Evolutionary conservation across 2,113 vertebrate genomes (phyloP), one percentile per base, ranked within the genome.

Genomic region (Mesembrinibis cayennensis): DNA sequence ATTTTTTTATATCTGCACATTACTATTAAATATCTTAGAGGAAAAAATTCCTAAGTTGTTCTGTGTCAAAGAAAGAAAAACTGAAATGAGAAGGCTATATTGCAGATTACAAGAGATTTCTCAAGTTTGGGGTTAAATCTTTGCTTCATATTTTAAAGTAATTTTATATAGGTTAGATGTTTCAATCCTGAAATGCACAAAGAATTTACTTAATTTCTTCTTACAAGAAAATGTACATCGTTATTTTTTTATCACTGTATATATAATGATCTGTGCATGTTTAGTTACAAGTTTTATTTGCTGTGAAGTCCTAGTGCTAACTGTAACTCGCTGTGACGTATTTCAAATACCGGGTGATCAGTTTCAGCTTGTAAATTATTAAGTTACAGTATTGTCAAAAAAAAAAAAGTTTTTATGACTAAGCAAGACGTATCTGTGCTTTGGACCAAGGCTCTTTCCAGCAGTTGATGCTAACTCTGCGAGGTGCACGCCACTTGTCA

Each of bases 181-280:
- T 94, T 95, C 81, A 86, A 88, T 95, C 91, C 74, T 95, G 93
- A 96, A 96, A 95, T 97, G 95, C 91, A 89, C 94, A 97, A 96
- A 95, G 89, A 92, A 87, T 89, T 95, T 94, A 96, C 95, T 93
- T 95, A 92, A 89, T 95, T 97, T 97, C 94, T 97, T 97, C 93
- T 93, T 97, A 97, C 79, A 69, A 96, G 93, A 97, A 96, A 95
- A 80, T 94, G 93, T 96, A 96, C 91, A 97, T 95, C 40, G 17
- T 95, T 97, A 95, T 96, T 95, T 96, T 97, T 95, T 95, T 96
- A 97, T 95, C 93, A 93, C 95, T 95, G 82, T 97, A 56, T 95
- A 91, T 91, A 95, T 93, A 80, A 89, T 94, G 77, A 87, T 92
- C 89, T 97, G 90, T 94, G 95, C 95, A 92, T 83, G 90, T 97